Percentiles rank a stretch among this genome's conserved stretches.
Evolutionary conservation across 2,888 invertebrate genomes (phyloP).

Genomic region (Odontocolon sp.): DNA sequence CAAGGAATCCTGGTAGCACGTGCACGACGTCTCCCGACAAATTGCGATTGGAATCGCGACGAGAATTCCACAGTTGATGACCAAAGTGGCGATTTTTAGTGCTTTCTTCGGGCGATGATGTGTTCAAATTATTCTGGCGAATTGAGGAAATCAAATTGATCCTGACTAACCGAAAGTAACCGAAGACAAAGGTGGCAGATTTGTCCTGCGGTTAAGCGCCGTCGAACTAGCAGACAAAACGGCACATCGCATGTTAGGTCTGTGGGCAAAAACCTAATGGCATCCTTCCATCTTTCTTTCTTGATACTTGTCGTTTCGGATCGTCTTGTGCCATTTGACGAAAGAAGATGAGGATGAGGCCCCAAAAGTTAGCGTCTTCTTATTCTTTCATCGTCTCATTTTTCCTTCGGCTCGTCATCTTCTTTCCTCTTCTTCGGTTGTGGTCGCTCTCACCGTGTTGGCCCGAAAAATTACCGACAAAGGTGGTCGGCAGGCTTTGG

Average conservation of each 20-base stretch:
- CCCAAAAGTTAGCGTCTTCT: slow-evolving; percentile 21
- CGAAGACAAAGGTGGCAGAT: no score
- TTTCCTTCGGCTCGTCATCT: slow-evolving; percentile 8
- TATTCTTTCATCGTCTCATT: slow-evolving; percentile 32
- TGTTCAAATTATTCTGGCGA: no score
- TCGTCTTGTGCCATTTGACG: slow-evolving; percentile 34
- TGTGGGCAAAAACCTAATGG: slow-evolving; percentile 63
- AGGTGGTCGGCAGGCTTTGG: slow-evolving; percentile 73
- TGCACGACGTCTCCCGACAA: neutral
- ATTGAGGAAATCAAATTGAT: no score
- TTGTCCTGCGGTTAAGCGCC: no score
- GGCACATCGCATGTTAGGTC: neutral
- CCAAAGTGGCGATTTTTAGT: no score
- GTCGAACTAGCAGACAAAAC: neutral
- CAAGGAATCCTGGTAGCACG: neutral
- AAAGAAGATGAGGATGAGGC: slow-evolving; percentile 45
- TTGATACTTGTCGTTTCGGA: slow-evolving; percentile 66
- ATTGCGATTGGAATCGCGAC: slow-evolving; percentile 1
- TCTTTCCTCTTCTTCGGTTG: slow-evolving; percentile 33
- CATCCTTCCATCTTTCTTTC: slow-evolving; percentile 63
- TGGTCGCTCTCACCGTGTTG: slow-evolving; percentile 53
- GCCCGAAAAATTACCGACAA: slow-evolving; percentile 78
- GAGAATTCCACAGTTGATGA: no score
- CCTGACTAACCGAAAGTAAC: no score
- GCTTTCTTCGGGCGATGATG: no score